Conservation (phyloP, 2,888 invertebrate genomes). For the Hololepta plana region DNA sequence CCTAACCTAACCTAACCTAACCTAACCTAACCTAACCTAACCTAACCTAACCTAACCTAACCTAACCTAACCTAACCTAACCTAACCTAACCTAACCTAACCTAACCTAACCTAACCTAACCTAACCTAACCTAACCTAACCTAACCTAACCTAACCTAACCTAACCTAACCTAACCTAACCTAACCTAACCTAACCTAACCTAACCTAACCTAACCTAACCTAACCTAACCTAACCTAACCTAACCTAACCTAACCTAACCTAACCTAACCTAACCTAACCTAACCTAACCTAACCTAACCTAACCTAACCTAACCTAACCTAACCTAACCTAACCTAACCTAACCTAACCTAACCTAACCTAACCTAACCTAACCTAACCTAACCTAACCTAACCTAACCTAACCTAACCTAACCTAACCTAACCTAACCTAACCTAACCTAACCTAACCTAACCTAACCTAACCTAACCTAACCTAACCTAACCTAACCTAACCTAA, state of each 20-base stretch:
- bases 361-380: conserved; percentile 8
- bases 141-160: too few relatives aligned
- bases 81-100: too few relatives aligned
- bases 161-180: too few relatives aligned
- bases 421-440: conserved; percentile 8
- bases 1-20: too few relatives aligned
- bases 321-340: conserved; percentile 9
- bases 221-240: conserved; percentile 6
- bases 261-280: conserved; percentile 8
- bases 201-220: too few relatives aligned
- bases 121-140: too few relatives aligned
- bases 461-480: conserved; percentile 11
- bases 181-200: too few relatives aligned
- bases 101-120: too few relatives aligned
- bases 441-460: conserved; percentile 8
- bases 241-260: conserved; percentile 7
- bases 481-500: conserved; percentile 11
- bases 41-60: too few relatives aligned
- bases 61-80: too few relatives aligned
- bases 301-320: conserved; percentile 8
- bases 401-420: conserved; percentile 7
- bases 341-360: conserved; percentile 9
- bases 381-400: conserved; percentile 7
- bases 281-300: conserved; percentile 9
- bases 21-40: too few relatives aligned